These are phyloP conservation scores for Geopemphigus sp. DNA, from an alignment of 1,140 invertebrate genomes.

Conservation along the genomic window DNA sequence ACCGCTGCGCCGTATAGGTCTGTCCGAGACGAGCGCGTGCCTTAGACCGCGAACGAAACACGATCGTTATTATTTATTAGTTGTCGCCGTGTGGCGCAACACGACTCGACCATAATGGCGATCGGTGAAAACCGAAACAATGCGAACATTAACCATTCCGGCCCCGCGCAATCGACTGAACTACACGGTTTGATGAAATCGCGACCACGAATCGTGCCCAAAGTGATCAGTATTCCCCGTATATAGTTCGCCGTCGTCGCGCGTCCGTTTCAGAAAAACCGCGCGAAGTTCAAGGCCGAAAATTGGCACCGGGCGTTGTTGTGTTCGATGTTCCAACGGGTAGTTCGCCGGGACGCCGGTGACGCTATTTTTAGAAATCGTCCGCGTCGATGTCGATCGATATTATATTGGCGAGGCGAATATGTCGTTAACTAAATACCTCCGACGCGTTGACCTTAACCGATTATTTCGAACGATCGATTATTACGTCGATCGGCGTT, in stretches of 20 bases:
- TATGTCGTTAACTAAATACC: too few relatives aligned
- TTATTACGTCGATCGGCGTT: too few relatives aligned
- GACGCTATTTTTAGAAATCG: conserved; percentile 5
- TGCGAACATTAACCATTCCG: conserved; percentile 42
- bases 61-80: too few relatives aligned
- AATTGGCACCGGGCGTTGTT: neutral
- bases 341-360: neutral
- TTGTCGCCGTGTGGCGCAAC: conserved; percentile 37
- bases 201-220: neutral
- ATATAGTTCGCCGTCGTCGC: neutral
- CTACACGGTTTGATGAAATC: conserved; percentile 32
- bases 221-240: neutral
- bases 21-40: too few relatives aligned
- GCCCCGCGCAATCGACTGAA: conserved; percentile 23
- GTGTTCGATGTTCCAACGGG: too few relatives aligned
- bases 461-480: too few relatives aligned
- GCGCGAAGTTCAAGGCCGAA: conserved; percentile 19
- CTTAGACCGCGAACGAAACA: conserved; percentile 34
- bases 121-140: conserved; percentile 40
- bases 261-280: neutral
- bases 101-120: conserved; percentile 3
- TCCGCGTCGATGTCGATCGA: too few relatives aligned
- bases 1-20: too few relatives aligned
- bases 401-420: too few relatives aligned
- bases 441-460: too few relatives aligned